These are phyloP conservation scores for Hypotaenidia okinawae DNA, from an alignment of 2,797 vertebrate species.

Conservation along the genomic window DNA sequence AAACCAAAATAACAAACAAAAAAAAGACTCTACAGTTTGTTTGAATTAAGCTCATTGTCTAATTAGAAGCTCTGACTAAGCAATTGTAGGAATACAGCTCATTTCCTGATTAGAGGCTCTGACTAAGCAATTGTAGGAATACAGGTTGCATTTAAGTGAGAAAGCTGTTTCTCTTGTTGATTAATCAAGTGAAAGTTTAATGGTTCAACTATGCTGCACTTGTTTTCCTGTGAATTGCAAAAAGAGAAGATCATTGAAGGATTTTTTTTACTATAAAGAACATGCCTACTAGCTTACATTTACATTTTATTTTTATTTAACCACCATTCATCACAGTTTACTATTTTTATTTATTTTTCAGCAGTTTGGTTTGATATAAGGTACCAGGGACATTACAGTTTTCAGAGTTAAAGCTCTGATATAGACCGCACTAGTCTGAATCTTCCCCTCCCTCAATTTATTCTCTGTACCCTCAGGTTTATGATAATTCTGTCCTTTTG, in stretches of 20 bases:
- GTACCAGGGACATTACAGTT: neutral
- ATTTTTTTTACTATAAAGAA: neutral
- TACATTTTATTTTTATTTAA: neutral
- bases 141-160: neutral
- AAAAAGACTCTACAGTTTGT: neutral
- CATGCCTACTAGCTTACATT: neutral
- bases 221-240: neutral
- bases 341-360: neutral
- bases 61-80: slow-evolving; percentile 9
- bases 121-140: neutral
- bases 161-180: neutral
- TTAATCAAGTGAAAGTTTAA: neutral
- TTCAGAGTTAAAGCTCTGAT: neutral
- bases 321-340: neutral
- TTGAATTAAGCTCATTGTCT: neutral
- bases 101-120: neutral
- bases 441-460: neutral
- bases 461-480: slow-evolving; percentile 12
- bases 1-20: too few species aligned
- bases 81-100: neutral
- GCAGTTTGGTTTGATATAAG: neutral
- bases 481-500: neutral
- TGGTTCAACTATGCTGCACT: neutral
- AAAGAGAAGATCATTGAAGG: neutral
- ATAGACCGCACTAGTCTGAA: neutral